Evolutionary conservation across 2,888 invertebrate genomes (phyloP).

Genomic region (Acronicta leporina): DNA sequence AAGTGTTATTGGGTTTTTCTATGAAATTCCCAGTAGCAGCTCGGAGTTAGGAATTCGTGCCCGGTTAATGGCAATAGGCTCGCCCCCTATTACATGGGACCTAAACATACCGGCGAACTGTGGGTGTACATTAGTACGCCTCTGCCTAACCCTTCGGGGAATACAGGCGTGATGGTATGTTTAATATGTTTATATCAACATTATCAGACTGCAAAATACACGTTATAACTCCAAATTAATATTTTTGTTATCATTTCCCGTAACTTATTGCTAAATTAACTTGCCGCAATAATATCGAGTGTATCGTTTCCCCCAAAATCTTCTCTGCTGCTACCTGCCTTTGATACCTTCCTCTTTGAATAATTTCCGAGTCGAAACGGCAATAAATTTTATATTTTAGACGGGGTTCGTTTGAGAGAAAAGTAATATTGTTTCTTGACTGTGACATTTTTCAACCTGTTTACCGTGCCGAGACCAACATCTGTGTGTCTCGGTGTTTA

Average conservation of each 20-base stretch:
- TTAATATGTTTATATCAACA: neutral
- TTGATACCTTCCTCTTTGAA: conserved; percentile 45
- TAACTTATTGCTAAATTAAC: conserved; percentile 23
- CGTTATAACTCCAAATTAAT: neutral
- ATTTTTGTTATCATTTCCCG: neutral
- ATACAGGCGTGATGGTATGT: too few relatives aligned
- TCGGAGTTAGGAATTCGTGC: too few relatives aligned
- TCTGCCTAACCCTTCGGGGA: too few relatives aligned
- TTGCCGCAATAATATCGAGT: conserved; percentile 13
- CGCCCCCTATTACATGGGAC: too few relatives aligned
- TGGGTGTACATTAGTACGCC: too few relatives aligned
- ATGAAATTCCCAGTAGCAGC: too few relatives aligned
- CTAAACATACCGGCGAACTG: too few relatives aligned
- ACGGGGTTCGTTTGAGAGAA: conserved; percentile 46
- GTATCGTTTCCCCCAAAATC: conserved; percentile 29
- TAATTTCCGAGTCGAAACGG: conserved; percentile 46
- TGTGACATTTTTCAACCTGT: conserved; percentile 55
- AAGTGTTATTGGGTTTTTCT: too few relatives aligned
- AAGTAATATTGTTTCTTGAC: conserved; percentile 54
- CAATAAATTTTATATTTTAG: conserved; percentile 57
- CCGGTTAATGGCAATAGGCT: too few relatives aligned
- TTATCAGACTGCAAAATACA: neutral
- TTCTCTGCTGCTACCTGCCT: conserved; percentile 11
- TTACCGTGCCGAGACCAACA: conserved; percentile 44
- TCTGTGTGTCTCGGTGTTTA: conserved; percentile 47